Percentiles rank a stretch among this genome's conserved stretches.
These are phyloP conservation scores for Onthophagus taurus DNA, from an alignment of 1,140 invertebrate species.

Conservation along the genomic window DNA sequence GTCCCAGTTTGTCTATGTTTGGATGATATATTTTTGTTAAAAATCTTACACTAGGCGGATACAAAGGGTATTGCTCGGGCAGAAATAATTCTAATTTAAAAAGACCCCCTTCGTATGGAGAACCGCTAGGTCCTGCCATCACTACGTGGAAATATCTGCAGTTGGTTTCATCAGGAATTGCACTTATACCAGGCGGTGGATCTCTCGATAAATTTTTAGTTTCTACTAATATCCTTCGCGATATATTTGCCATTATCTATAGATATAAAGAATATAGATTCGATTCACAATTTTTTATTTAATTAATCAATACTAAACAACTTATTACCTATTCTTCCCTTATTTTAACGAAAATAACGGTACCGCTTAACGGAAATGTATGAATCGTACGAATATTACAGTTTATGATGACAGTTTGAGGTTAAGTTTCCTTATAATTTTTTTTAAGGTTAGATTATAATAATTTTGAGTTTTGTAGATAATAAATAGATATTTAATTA, in stretches of 20 bases:
- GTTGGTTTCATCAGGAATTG: constrained; percentile 65
- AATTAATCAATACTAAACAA: no score
- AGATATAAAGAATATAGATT: no score
- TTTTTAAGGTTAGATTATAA: no score
- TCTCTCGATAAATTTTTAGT: constrained; percentile 36
- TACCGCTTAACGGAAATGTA: no score
- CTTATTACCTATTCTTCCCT: no score
- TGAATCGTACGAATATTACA: no score
- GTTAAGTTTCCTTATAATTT: no score
- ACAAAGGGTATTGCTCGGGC: constrained; percentile 73
- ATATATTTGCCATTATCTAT: constrained; percentile 17
- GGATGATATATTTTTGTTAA: constrained; percentile 77
- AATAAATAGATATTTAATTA: no score
- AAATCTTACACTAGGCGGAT: constrained; percentile 66
- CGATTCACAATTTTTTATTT: no score
- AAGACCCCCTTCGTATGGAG: constrained; percentile 66
- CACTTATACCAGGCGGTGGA: constrained; percentile 65
- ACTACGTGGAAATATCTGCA: constrained; percentile 69
- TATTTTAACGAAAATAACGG: no score
- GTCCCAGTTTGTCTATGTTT: constrained; percentile 70
- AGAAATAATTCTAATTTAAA: constrained; percentile 71
- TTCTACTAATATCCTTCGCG: constrained; percentile 33
- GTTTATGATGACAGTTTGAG: no score
- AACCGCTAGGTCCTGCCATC: constrained; percentile 53
- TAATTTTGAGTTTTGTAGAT: no score